A percentile compares a stretch with the other conserved stretches of the same genome.
Evolutionary conservation across 2,797 vertebrate species (phyloP).

Genomic region (Tapera naevia): DNA sequence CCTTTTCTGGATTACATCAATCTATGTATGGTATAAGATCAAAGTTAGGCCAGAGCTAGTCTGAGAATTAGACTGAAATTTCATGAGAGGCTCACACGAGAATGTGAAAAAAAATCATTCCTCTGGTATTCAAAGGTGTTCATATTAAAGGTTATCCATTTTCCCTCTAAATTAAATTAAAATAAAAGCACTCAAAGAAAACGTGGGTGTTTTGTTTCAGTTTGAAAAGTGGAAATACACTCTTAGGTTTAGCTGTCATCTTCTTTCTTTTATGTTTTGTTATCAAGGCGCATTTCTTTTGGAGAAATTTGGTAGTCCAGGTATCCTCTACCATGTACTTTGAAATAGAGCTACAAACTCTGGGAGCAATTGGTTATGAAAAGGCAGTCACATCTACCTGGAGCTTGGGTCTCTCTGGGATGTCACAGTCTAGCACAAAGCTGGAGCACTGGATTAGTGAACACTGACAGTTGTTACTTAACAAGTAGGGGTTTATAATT

Average conservation of each 20-base stretch:
- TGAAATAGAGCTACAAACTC: not conserved
- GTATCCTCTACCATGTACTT: not conserved
- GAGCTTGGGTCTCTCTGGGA: not conserved
- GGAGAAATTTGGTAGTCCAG: too few species aligned
- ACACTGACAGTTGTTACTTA: not conserved
- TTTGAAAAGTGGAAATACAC: not conserved
- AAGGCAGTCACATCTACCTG: fast-evolving
- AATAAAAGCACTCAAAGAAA: not conserved
- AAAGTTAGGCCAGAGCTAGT: not conserved
- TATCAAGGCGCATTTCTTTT: not conserved
- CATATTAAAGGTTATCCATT: not conserved
- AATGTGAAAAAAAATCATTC: not conserved
- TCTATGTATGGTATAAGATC: not conserved
- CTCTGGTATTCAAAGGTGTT: not conserved
- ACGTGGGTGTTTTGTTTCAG: not conserved
- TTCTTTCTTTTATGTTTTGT: not conserved
- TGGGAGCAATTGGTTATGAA: not conserved
- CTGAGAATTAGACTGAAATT: not conserved
- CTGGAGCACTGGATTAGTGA: not conserved
- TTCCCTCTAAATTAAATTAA: not conserved
- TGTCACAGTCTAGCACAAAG: not conserved
- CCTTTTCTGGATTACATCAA: not conserved
- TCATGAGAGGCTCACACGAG: not conserved
- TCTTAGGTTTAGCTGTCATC: not conserved
- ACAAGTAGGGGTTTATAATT: not conserved